phyloP scores from a whole-genome alignment of 2,888 invertebrate species.

The Agrilus biguttatus region DNA sequence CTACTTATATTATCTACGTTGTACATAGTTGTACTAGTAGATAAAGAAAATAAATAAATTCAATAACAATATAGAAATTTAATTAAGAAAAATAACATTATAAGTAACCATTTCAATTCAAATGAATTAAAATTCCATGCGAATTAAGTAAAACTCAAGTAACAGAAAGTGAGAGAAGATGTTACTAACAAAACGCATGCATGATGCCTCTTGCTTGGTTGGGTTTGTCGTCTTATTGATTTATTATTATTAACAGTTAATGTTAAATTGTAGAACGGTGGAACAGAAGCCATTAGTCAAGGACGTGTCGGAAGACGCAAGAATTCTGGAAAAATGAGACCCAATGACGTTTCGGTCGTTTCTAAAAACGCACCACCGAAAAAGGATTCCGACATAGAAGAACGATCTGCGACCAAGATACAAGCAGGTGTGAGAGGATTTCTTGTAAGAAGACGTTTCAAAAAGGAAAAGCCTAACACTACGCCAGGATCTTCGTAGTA shows the following conservation, averaged over 20 bases:
- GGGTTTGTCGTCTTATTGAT: too few species aligned
- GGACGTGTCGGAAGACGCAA: slow-evolving; percentile 19
- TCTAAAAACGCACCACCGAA: slow-evolving; percentile 4
- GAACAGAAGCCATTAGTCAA: slow-evolving; percentile 15
- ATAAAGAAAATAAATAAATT: too few species aligned
- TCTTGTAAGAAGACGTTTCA: slow-evolving; percentile 35
- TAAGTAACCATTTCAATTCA: too few species aligned
- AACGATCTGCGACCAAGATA: slow-evolving; percentile 37
- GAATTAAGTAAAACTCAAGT: too few species aligned
- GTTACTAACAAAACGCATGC: too few species aligned
- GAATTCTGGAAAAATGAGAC: slow-evolving; percentile 15
- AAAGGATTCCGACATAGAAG: slow-evolving; percentile 19
- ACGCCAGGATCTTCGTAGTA: slow-evolving; percentile 4
- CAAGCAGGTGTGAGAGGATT: slow-evolving; percentile 41
- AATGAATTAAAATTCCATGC: too few species aligned
- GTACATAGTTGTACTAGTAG: too few species aligned
- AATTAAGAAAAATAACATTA: too few species aligned
- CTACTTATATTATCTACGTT: too few species aligned
- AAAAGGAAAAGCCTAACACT: slow-evolving; percentile 16
- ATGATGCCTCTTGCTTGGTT: too few species aligned
- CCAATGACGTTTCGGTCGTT: slow-evolving; percentile 3
- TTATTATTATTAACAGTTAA: neutral
- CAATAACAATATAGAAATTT: too few species aligned
- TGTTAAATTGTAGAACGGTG: slow-evolving; percentile 18
- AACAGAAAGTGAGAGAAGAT: too few species aligned